phyloP scores from a whole-genome alignment of 2,888 invertebrate species.

The Aporophyla lueneburgensis region DNA sequence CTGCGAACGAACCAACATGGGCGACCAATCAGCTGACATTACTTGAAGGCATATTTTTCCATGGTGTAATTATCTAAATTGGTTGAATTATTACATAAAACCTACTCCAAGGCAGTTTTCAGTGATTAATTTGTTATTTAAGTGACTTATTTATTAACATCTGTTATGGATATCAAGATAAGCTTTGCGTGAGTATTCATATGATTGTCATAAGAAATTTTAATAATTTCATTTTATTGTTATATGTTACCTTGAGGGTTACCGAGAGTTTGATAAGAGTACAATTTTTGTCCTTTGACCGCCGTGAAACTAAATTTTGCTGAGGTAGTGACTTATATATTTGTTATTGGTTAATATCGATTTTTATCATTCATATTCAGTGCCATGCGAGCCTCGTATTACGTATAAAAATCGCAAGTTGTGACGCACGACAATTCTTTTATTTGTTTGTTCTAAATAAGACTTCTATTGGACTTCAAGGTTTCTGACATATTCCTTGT shows the following conservation, averaged over 20 bases:
- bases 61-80: conserved; percentile 81
- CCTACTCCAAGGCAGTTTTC: conserved; percentile 67
- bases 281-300: conserved; percentile 55
- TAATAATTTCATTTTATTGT: conserved; percentile 14
- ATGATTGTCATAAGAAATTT: conserved; percentile 54
- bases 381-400: neutral
- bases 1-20: conserved; percentile 69
- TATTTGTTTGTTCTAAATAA: conserved; percentile 30
- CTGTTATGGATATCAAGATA: conserved; percentile 71
- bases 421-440: neutral
- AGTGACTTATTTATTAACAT: conserved; percentile 59
- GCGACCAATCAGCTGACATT: conserved; percentile 87
- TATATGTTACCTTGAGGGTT: conserved; percentile 61
- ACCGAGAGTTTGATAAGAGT: conserved; percentile 67
- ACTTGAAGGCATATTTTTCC: conserved; percentile 83
- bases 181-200: conserved; percentile 67
- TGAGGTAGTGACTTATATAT: conserved; percentile 1
- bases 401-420: conserved; percentile 9
- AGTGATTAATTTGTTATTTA: conserved; percentile 65
- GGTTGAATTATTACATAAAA: conserved; percentile 88
- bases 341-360: conserved; percentile 12
- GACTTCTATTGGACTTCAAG: conserved; percentile 14
- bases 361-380: conserved; percentile 11
- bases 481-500: neutral
- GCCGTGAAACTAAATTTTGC: conserved; percentile 20